Conservation (phyloP, 2,888 invertebrate genomes). For the Heliconius ethilla region DNA sequence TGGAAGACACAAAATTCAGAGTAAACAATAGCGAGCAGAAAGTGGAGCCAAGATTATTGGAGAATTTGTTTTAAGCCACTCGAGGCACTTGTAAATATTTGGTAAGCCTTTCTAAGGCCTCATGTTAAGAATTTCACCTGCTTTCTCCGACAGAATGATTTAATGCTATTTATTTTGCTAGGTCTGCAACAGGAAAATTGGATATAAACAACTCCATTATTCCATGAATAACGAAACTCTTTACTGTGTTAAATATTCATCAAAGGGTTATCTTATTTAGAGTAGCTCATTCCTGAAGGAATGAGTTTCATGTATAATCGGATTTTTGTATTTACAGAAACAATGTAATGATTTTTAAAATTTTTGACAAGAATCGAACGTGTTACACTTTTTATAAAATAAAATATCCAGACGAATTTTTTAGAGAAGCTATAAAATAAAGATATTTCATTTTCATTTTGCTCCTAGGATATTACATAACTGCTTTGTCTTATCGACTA, state of each 20-base stretch:
- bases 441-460: background rate
- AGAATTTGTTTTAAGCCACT: slow-evolving; percentile 81
- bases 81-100: slow-evolving; percentile 78
- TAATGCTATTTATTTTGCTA: slow-evolving; percentile 66
- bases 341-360: background rate
- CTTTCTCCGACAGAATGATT: slow-evolving; percentile 58
- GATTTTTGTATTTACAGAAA: slow-evolving; percentile 3
- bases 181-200: slow-evolving; percentile 41
- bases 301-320: slow-evolving; percentile 15
- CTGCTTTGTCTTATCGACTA: too few relatives aligned
- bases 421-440: background rate
- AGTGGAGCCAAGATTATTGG: slow-evolving; percentile 75
- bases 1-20: slow-evolving; percentile 72
- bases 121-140: slow-evolving; percentile 66
- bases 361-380: background rate
- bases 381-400: background rate
- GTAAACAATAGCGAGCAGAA: slow-evolving; percentile 73
- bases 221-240: slow-evolving; percentile 35
- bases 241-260: slow-evolving; percentile 22
- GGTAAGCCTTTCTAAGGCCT: slow-evolving; percentile 71
- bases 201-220: slow-evolving; percentile 41
- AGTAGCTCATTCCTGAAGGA: background rate
- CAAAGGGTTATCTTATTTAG: slow-evolving; percentile 25
- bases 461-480: too few relatives aligned
- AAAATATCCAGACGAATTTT: too few relatives aligned